These are phyloP conservation scores for Apis florea DNA, from an alignment of 1,140 invertebrate genomes.

Conservation along the genomic window DNA sequence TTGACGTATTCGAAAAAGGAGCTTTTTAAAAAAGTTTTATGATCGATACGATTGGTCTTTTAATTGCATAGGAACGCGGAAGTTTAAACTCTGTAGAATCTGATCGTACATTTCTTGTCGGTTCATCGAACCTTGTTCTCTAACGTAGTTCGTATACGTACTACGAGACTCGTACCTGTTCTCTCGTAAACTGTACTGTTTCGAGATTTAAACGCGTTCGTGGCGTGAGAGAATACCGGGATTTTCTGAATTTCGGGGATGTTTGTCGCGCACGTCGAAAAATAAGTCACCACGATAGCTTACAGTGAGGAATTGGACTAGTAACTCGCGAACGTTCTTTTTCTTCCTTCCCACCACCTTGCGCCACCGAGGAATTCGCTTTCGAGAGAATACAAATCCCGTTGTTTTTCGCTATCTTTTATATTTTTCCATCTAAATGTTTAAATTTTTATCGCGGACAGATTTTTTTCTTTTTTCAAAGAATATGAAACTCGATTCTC, in stretches of 20 bases:
- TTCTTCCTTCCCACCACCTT: neutral
- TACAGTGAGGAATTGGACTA: neutral
- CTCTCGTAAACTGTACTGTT: neutral
- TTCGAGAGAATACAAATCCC: conserved; percentile 10
- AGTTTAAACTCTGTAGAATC: neutral
- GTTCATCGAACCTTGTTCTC: conserved; percentile 41
- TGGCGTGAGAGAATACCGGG: neutral
- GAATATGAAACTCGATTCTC: too few relatives aligned
- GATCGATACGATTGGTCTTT: neutral
- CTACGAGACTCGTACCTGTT: neutral
- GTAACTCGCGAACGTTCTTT: neutral
- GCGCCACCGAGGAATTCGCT: conserved; percentile 19
- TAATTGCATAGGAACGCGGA: neutral
- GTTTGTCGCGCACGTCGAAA: neutral
- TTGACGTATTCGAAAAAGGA: too few relatives aligned
- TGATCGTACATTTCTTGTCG: conserved; percentile 24
- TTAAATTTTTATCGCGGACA: too few relatives aligned
- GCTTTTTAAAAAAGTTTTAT: neutral
- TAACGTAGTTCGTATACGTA: neutral
- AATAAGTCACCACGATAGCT: neutral
- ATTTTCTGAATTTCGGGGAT: conserved; percentile 1
- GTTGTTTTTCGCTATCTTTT: neutral
- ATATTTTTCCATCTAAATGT: conserved; percentile 1
- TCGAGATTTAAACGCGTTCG: neutral
- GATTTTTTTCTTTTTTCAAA: too few relatives aligned